A percentile compares a stretch with the other conserved stretches of the same genome.
phyloP scores from a whole-genome alignment of 2,888 invertebrate species.

The Cheilosia urbana region DNA sequence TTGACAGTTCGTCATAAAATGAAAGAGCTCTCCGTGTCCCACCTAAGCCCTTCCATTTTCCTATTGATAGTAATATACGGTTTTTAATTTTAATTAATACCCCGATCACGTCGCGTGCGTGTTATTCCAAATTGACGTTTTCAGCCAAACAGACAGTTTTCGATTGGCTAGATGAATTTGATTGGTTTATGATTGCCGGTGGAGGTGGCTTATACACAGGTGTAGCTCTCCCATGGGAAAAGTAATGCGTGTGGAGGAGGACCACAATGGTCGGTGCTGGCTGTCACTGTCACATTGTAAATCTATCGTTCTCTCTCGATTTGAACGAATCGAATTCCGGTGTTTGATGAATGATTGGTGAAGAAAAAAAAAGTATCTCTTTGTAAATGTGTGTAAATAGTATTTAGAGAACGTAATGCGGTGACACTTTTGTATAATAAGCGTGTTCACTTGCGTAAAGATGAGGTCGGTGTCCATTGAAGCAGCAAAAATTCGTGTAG shows the following conservation, averaged over 20 bases:
- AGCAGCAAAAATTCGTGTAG: too few relatives aligned
- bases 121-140: slow-evolving; percentile 23
- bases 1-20: not conserved
- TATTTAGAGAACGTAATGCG: too few relatives aligned
- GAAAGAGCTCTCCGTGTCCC: too few relatives aligned
- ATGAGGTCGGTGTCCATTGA: too few relatives aligned
- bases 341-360: slow-evolving; percentile 8
- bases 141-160: not conserved
- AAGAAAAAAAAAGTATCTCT: too few relatives aligned
- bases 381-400: too few relatives aligned
- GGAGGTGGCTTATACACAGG: not conserved
- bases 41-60: not conserved
- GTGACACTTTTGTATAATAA: too few relatives aligned
- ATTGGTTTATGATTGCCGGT: slow-evolving; percentile 28
- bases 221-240: slow-evolving; percentile 5
- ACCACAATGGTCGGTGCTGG: not conserved
- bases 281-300: slow-evolving; percentile 34
- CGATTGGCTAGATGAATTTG: slow-evolving; percentile 30
- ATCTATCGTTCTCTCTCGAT: not conserved
- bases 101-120: slow-evolving; percentile 54
- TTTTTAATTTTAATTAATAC: slow-evolving; percentile 49
- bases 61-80: slow-evolving; percentile 36
- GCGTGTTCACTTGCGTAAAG: too few relatives aligned
- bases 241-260: not conserved
- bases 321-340: slow-evolving; percentile 24